These are phyloP conservation scores for Phyllopteryx taeniolatus DNA, from an alignment of 2,113 vertebrate species.

Conservation along the genomic window DNA sequence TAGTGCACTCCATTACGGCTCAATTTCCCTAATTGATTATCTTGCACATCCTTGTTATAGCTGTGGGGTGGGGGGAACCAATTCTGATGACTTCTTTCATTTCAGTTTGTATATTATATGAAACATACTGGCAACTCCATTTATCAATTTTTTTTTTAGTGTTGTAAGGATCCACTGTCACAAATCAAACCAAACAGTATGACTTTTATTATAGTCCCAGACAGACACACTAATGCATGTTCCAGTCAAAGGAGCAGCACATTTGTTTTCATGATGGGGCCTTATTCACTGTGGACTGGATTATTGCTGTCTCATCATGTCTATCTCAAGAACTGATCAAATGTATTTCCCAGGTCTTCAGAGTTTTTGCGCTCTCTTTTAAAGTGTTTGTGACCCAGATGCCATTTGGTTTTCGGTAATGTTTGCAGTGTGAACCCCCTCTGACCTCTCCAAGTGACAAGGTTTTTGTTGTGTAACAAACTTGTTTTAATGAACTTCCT, in stretches of 20 bases:
- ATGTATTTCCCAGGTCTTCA: slow-evolving; percentile 23
- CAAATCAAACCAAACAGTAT: slow-evolving; percentile 8
- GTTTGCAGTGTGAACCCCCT: slow-evolving; percentile 65
- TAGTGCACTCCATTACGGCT: too few species aligned
- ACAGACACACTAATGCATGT: not conserved
- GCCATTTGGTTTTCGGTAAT: slow-evolving; percentile 48
- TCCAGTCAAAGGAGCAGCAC: not conserved
- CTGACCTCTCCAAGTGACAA: slow-evolving; percentile 67
- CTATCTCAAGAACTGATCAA: slow-evolving; percentile 43
- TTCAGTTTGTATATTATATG: not conserved
- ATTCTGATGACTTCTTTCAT: too few species aligned
- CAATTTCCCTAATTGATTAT: too few species aligned
- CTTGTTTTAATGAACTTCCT: slow-evolving; percentile 70
- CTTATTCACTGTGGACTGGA: slow-evolving; percentile 49
- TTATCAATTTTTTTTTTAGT: not conserved
- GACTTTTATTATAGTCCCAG: not conserved
- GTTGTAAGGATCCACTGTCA: not conserved
- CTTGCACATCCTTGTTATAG: too few species aligned
- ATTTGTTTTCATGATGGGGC: slow-evolving; percentile 2
- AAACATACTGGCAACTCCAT: not conserved
- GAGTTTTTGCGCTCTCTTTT: slow-evolving; percentile 41
- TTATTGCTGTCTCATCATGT: slow-evolving; percentile 22
- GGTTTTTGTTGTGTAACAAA: slow-evolving; percentile 63
- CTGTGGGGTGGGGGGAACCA: too few species aligned
- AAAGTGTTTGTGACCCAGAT: slow-evolving; percentile 60